A percentile compares a stretch with the other conserved stretches of the same genome.
Conservation (phyloP, 2,888 invertebrate species). For the Tipula vernalis region DNA sequence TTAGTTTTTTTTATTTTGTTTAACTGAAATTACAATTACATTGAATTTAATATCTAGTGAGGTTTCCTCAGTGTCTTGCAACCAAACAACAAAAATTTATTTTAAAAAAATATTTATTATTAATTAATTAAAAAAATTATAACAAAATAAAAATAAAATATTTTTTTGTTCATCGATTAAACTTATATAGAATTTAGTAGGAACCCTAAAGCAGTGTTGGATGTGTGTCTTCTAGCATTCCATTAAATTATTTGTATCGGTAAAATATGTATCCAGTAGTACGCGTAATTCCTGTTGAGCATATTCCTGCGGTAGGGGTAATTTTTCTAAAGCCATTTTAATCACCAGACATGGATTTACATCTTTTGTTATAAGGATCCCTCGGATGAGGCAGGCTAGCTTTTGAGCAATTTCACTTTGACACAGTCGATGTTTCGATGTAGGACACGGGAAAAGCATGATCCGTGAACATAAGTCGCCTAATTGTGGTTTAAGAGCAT, state of each 20-base stretch:
- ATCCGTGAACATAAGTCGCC: slow-evolving; percentile 35
- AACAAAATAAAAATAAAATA: neutral
- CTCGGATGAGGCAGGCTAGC: slow-evolving; percentile 31
- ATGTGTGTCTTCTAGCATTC: neutral
- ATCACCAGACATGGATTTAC: slow-evolving; percentile 30
- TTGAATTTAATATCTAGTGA: neutral
- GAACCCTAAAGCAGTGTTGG: neutral
- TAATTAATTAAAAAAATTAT: neutral
- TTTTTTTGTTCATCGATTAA: neutral
- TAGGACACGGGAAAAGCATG: slow-evolving; percentile 33
- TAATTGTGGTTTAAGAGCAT: slow-evolving; percentile 32
- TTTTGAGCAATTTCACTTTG: slow-evolving; percentile 36
- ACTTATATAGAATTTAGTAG: neutral
- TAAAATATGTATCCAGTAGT: slow-evolving; percentile 15
- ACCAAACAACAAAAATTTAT: neutral
- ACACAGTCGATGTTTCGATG: slow-evolving; percentile 34
- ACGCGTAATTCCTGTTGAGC: slow-evolving; percentile 28
- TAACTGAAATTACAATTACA: neutral
- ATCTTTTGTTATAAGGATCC: slow-evolving; percentile 29
- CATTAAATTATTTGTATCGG: slow-evolving; percentile 11
- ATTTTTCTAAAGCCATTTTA: slow-evolving; percentile 30
- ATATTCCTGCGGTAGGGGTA: slow-evolving; percentile 35
- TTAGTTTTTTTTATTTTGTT: neutral
- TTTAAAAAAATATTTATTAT: neutral
- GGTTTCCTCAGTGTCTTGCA: neutral